Base-by-base conservation (phyloP, 2,888 invertebrate species). In the Dinocampus coccinellae region DNA sequence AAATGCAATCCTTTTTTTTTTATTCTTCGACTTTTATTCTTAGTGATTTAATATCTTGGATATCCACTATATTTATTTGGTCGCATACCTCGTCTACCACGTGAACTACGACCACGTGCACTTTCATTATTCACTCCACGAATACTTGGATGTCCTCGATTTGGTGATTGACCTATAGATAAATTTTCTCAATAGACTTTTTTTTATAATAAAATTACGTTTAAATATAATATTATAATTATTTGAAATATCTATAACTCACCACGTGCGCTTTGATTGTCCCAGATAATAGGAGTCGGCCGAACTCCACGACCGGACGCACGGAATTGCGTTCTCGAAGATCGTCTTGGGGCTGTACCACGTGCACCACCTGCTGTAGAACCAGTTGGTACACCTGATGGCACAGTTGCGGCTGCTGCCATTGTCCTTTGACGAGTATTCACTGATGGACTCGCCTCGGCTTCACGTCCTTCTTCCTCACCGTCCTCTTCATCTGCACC, bases 401-500 rank as follows among this genome's bases (percentile, higher is more conserved):
- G 52, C 82, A 86, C 72, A 78, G 78, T 87, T 77, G 77, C 86
- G 69, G 70, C 79, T 16, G 88, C 88, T 36, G 89, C 88, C 0
- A 80, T 73, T 0, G 82, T 75, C 53, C 83, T 82, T 55, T 86
- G 85, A 0, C 91, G 87, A 3, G 91, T 91, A 75, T 91, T 91
- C 61, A 90, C 90, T 22, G 91, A 91, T 2, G 91, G 91, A 0
- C 90, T 89, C n/a, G 95, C 95, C 86, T 95, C 95, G 1, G 95
- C 95, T 88, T 95, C 95, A 64, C 95, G 92, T 2, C 93, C 94
- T 83, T 95, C 95, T 84, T 94, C 94, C 74, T 84, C 85, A 6
- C 78, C 76, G 34, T 85, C 84, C 34, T 86, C 87, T 69, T 86
- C 87, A 13, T 85, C 86, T 20, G 80, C 79, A 3, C 80, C 84